phyloP scores from a whole-genome alignment of 2,797 vertebrate genomes.

The Dromococcyx pavoninus region DNA sequence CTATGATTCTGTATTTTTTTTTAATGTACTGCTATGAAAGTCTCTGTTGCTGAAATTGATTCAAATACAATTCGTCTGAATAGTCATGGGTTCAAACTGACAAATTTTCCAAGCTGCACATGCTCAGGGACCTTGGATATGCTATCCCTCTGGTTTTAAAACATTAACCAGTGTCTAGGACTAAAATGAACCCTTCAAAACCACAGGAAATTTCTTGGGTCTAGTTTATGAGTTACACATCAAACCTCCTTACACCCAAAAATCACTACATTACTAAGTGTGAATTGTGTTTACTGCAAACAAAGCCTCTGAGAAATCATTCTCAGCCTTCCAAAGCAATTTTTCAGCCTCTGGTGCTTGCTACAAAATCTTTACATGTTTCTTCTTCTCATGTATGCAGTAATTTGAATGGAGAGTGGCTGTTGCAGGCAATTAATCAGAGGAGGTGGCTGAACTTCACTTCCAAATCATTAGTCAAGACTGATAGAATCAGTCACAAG shows the following conservation, averaged over 20 bases:
- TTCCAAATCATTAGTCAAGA: constrained; percentile 2
- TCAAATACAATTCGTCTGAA: not conserved
- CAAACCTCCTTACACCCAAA: not conserved
- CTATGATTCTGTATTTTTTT: not conserved
- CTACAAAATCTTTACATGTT: constrained; percentile 53
- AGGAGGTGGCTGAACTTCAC: constrained; percentile 26
- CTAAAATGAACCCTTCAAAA: not conserved
- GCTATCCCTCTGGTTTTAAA: not conserved
- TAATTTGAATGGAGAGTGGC: constrained; percentile 38
- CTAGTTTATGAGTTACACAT: not conserved
- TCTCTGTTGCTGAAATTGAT: not conserved
- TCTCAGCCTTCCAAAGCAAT: constrained; percentile 58
- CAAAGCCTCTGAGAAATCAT: constrained; percentile 34
- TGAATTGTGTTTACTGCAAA: constrained; percentile 28
- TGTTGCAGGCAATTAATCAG: constrained; percentile 55
- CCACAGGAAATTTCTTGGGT: not conserved
- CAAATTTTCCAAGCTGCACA: not conserved
- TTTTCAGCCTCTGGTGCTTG: constrained; percentile 64
- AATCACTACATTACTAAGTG: not conserved
- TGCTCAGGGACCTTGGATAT: not conserved
- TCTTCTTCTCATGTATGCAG: not conserved
- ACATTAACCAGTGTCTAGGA: not conserved
- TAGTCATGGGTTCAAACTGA: not conserved
- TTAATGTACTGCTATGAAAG: not conserved
- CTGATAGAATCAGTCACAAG: not conserved